Evolutionary conservation across 2,797 vertebrate genomes (phyloP).

Genomic region (Phalloptychus januarius): DNA sequence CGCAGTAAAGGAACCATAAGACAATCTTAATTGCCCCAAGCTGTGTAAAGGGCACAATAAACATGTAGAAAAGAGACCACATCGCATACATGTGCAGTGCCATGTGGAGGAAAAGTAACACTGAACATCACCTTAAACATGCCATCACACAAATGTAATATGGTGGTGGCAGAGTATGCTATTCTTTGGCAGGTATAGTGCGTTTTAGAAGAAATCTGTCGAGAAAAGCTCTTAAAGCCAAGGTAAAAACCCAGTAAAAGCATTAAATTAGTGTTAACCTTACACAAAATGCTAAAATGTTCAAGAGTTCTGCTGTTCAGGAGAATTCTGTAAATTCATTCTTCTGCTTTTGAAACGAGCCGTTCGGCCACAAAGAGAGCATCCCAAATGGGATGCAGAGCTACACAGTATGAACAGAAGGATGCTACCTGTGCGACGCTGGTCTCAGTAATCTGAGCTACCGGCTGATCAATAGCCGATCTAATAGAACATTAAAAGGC

Average conservation of each 20-base stretch:
- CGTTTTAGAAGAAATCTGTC: neutral
- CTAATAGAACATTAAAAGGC: conserved; percentile 75
- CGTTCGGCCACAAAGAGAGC: conserved; percentile 22
- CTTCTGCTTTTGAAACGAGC: conserved; percentile 14
- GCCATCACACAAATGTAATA: neutral
- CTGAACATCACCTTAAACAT: neutral
- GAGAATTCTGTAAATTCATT: conserved; percentile 6
- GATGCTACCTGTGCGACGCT: conserved; percentile 63
- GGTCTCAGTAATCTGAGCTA: conserved; percentile 71
- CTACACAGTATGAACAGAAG: conserved; percentile 28
- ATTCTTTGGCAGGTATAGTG: neutral
- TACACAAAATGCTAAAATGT: neutral
- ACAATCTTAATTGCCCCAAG: neutral
- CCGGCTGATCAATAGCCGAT: conserved; percentile 74
- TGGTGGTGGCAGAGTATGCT: neutral
- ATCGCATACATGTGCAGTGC: neutral
- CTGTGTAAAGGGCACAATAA: neutral
- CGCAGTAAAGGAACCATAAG: neutral
- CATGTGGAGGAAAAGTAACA: neutral
- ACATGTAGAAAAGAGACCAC: neutral
- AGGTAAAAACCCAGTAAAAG: neutral
- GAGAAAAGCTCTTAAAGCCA: neutral
- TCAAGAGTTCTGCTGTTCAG: neutral
- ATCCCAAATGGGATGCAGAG: conserved; percentile 42
- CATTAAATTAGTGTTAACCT: neutral